These are phyloP conservation scores for Fulica atra DNA, from an alignment of 2,113 vertebrate species.

Conservation along the genomic window DNA sequence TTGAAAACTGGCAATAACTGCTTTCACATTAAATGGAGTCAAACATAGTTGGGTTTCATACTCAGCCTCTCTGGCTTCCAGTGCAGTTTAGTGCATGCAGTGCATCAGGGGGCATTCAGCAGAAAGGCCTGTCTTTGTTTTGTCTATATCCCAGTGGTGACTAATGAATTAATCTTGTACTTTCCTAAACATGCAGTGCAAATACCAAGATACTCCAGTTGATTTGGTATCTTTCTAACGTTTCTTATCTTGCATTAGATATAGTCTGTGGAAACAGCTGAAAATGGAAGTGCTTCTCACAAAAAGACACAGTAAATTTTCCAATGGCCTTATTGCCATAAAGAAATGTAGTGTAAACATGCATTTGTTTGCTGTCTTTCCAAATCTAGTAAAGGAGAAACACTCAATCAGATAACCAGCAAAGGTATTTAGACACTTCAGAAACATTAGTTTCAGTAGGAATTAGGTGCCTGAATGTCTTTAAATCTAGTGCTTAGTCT, in stretches of 20 bases:
- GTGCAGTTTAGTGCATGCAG: not conserved
- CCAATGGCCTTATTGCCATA: not conserved
- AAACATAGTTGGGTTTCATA: not conserved
- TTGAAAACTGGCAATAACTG: not conserved
- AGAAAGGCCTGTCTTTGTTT: not conserved
- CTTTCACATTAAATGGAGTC: not conserved
- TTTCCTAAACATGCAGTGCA: not conserved
- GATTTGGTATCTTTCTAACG: accelerated
- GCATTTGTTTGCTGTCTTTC: not conserved
- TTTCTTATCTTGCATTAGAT: not conserved
- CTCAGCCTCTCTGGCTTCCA: not conserved
- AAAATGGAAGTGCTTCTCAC: not conserved
- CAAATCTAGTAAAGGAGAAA: not conserved
- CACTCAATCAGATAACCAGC: not conserved
- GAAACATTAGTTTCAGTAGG: not conserved
- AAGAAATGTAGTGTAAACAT: not conserved
- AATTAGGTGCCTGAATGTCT: not conserved
- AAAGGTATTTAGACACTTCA: not conserved
- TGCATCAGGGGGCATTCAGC: not conserved
- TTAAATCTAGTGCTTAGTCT: not conserved
- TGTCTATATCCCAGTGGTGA: not conserved
- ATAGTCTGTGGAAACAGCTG: not conserved
- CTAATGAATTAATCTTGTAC: not conserved
- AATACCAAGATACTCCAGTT: not conserved
- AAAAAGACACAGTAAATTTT: not conserved